Evolutionary conservation across 2,797 vertebrate species (phyloP).

Genomic region (Acanthis flammea): DNA sequence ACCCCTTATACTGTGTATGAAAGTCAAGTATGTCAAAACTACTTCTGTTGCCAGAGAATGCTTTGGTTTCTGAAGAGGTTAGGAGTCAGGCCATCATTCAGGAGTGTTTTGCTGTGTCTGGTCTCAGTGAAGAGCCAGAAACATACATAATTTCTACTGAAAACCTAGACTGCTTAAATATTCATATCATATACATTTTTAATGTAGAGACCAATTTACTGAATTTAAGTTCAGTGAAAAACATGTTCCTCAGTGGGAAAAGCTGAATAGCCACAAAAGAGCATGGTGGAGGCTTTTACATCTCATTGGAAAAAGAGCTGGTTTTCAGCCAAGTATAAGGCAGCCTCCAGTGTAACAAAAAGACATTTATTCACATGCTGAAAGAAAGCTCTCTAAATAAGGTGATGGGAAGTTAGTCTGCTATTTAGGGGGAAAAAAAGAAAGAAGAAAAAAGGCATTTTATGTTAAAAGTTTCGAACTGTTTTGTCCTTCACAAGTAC

Average conservation of each 20-base stretch:
- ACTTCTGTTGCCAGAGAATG: neutral
- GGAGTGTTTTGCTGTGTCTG: neutral
- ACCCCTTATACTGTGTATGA: neutral
- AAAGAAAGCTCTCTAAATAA: neutral
- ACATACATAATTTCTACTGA: neutral
- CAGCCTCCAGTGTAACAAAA: neutral
- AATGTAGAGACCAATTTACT: neutral
- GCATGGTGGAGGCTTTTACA: neutral
- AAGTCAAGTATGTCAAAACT: neutral
- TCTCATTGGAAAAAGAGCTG: neutral
- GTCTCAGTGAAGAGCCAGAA: neutral
- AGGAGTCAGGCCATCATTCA: neutral
- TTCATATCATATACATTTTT: neutral
- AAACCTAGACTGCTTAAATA: neutral
- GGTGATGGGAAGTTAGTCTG: neutral
- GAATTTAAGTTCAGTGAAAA: neutral
- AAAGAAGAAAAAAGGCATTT: neutral
- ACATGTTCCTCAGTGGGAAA: neutral
- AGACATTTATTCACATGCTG: neutral
- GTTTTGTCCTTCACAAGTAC: neutral
- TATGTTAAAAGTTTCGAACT: fast-evolving
- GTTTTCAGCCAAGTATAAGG: neutral
- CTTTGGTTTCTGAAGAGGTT: neutral
- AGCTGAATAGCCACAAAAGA: neutral
- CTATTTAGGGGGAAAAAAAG: neutral